Evolutionary conservation across 2,797 vertebrate species (phyloP).

Genomic region (Acomys russatus): DNA sequence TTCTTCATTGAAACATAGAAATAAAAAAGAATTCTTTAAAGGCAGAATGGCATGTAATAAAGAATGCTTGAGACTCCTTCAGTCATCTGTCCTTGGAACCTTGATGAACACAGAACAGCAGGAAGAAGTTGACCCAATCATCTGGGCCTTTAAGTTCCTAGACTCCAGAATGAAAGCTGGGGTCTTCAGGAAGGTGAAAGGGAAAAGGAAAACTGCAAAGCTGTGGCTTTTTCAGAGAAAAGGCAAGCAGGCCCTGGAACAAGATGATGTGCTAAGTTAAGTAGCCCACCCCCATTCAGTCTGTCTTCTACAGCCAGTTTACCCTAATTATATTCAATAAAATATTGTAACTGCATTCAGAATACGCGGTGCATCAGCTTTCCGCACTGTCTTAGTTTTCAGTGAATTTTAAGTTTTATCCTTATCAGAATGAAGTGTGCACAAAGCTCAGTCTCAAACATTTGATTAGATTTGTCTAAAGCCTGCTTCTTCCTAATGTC

Average conservation of each 20-base stretch:
- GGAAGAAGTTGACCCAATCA: not conserved
- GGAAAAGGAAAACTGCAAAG: not conserved
- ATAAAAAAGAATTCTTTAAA: conserved; percentile 1
- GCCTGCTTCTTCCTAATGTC: not conserved
- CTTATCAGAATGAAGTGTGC: not conserved
- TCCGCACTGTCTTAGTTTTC: not conserved
- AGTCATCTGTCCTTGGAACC: not conserved
- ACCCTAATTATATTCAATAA: not conserved
- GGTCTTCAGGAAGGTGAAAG: not conserved
- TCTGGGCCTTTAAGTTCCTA: too few species aligned
- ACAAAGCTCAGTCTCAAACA: not conserved
- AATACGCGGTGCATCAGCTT: not conserved
- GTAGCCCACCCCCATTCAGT: not conserved
- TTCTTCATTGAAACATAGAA: conserved; percentile 5
- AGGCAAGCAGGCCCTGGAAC: not conserved
- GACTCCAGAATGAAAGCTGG: not conserved
- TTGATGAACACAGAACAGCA: not conserved
- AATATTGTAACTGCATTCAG: not conserved
- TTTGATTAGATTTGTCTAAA: too few species aligned
- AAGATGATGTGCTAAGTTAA: not conserved
- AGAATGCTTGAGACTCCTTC: not conserved
- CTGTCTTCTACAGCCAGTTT: not conserved
- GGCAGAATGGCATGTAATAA: not conserved
- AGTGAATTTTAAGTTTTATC: not conserved
- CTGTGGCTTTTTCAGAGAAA: not conserved